These are phyloP conservation scores for Wiebesia pumilae DNA, from an alignment of 1,140 invertebrate species.

Conservation along the genomic window DNA sequence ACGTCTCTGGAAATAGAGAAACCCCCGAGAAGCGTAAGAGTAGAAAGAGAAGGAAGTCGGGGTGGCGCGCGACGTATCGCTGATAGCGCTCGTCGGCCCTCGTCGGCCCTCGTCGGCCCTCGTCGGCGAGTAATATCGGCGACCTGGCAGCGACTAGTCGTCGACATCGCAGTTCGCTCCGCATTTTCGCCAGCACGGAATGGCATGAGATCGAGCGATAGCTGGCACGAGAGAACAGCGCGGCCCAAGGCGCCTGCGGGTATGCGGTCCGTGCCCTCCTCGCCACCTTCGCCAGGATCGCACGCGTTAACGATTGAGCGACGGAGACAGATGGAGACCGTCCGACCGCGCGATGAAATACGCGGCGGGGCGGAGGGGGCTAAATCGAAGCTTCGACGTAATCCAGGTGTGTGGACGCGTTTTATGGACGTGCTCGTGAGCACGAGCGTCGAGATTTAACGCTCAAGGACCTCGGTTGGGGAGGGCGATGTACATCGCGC, in stretches of 20 bases:
- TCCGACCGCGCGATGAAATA: neutral
- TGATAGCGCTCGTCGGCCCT: conserved; percentile 47
- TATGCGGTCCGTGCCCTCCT: neutral
- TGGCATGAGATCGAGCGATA: conserved; percentile 63
- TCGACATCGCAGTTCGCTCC: conserved; percentile 55
- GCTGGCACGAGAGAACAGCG: conserved; percentile 56
- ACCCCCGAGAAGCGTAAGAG: neutral
- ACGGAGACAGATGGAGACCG: neutral
- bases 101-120: conserved; percentile 53
- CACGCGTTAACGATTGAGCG: conserved; percentile 31
- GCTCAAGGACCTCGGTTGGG: neutral
- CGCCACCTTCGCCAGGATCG: conserved; percentile 9
- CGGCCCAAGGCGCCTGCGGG: too few species aligned
- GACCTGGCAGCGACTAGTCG: conserved; percentile 31
- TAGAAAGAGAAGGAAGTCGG: neutral
- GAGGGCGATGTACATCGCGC: too few species aligned
- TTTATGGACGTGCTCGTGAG: neutral
- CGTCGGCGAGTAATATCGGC: conserved; percentile 59
- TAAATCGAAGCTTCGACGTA: conserved; percentile 21
- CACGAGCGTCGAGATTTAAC: neutral
- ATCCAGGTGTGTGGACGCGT: neutral
- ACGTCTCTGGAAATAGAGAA: neutral
- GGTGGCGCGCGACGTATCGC: conserved; percentile 33
- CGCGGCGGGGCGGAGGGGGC: neutral
- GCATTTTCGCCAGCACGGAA: conserved; percentile 58